These are phyloP conservation scores for Xylocopa sonorina DNA, from an alignment of 1,140 invertebrate genomes.

Conservation along the genomic window DNA sequence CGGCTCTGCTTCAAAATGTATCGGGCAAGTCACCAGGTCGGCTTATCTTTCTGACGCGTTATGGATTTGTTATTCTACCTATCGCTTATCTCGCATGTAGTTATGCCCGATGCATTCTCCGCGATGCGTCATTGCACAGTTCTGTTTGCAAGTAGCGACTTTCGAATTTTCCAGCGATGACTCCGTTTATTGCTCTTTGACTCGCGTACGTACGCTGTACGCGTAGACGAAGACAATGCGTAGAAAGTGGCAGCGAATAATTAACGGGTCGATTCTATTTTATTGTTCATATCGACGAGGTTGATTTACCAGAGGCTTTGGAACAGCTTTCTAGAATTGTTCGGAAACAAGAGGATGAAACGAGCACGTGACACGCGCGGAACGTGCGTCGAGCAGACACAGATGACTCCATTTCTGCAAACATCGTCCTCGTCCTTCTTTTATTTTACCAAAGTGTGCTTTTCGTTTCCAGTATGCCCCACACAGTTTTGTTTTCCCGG, in stretches of 20 bases:
- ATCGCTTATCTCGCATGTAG: conserved; percentile 42
- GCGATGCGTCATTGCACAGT: conserved; percentile 22
- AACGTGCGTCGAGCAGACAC: neutral
- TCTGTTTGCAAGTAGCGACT: neutral
- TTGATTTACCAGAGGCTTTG: too few species aligned
- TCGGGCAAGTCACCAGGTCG: conserved; percentile 19
- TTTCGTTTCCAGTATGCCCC: neutral
- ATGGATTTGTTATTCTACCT: conserved; percentile 49
- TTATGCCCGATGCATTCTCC: conserved; percentile 20
- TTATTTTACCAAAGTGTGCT: neutral
- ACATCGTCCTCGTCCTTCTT: neutral
- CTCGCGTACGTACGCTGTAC: too few species aligned
- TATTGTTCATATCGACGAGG: too few species aligned
- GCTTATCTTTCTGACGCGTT: conserved; percentile 29
- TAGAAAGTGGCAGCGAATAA: too few species aligned
- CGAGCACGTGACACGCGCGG: neutral
- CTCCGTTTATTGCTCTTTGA: neutral
- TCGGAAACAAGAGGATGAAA: too few species aligned
- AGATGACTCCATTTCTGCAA: neutral
- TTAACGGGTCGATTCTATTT: too few species aligned
- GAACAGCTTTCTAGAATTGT: too few species aligned
- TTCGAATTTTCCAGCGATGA: conserved; percentile 40
- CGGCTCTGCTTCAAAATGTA: conserved; percentile 6
- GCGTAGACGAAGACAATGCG: neutral
- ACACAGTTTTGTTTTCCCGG: conserved; percentile 19